Conservation (phyloP, 2,888 invertebrate genomes). For the Mythimna pallens region DNA sequence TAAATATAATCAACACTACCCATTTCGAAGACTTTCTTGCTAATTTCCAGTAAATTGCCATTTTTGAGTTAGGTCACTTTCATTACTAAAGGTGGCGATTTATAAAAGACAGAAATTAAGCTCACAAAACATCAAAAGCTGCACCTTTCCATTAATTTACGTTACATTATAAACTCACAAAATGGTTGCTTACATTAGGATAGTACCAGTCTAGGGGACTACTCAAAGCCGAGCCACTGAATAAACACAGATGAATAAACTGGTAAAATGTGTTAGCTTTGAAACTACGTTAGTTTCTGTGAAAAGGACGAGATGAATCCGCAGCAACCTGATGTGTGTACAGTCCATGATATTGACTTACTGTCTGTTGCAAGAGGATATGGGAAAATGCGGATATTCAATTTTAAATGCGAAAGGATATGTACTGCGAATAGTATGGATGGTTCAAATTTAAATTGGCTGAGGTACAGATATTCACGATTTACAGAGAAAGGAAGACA, state of each 20-base stretch:
- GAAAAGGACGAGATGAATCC: conserved; percentile 45
- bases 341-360: conserved; percentile 53
- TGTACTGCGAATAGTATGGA: neutral
- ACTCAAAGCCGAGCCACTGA: conserved; percentile 47
- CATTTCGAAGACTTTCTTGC: no score
- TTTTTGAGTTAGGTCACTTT: no score
- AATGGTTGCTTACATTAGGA: conserved; percentile 19
- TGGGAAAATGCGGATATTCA: conserved; percentile 15
- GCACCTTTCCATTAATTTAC: conserved; percentile 12
- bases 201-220: neutral
- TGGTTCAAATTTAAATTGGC: neutral
- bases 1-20: no score
- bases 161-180: conserved; percentile 13
- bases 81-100: neutral
- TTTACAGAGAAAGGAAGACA: neutral
- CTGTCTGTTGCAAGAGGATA: conserved; percentile 32
- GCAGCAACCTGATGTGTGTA: conserved; percentile 38
- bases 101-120: neutral
- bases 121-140: neutral
- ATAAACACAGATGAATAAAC: conserved; percentile 51
- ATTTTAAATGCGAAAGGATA: conserved; percentile 25
- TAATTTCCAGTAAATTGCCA: no score
- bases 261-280: conserved; percentile 54
- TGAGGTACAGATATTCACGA: neutral
- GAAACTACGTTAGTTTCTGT: conserved; percentile 54